phyloP scores from a whole-genome alignment of 2,113 vertebrate species.

The Burhinus bistriatus region DNA sequence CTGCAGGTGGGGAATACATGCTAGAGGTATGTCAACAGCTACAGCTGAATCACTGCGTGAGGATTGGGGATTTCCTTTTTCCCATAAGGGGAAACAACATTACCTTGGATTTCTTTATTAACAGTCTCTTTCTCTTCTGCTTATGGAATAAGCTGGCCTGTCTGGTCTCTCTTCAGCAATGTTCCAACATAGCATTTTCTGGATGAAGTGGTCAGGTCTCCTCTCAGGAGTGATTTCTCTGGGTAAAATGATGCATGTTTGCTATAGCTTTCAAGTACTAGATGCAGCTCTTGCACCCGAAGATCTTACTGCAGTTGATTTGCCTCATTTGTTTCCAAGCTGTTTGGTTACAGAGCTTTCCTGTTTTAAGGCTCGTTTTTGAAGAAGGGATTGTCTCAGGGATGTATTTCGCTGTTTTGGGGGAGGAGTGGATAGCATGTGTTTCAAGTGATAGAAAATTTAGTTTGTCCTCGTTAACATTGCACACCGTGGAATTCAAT shows the following conservation, averaged over 20 bases:
- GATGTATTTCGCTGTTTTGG: background rate
- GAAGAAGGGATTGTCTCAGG: background rate
- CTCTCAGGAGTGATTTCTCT: background rate
- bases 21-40: background rate
- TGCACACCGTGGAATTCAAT: rapidly evolving
- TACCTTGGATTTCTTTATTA: background rate
- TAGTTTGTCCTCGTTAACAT: background rate
- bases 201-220: background rate
- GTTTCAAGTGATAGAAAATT: background rate
- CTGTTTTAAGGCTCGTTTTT: background rate
- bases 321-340: background rate
- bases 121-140: background rate
- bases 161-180: background rate
- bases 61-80: background rate
- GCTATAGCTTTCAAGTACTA: background rate
- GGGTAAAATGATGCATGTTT: rapidly evolving
- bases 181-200: background rate
- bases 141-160: background rate
- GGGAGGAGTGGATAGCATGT: rapidly evolving
- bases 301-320: background rate
- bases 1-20: background rate
- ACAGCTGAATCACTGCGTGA: background rate
- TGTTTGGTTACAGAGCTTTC: background rate
- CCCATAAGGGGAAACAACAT: background rate
- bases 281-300: background rate